Conservation (phyloP, 92 coral and sea anemone genomes). For the Isaurus tuberculatus region DNA sequence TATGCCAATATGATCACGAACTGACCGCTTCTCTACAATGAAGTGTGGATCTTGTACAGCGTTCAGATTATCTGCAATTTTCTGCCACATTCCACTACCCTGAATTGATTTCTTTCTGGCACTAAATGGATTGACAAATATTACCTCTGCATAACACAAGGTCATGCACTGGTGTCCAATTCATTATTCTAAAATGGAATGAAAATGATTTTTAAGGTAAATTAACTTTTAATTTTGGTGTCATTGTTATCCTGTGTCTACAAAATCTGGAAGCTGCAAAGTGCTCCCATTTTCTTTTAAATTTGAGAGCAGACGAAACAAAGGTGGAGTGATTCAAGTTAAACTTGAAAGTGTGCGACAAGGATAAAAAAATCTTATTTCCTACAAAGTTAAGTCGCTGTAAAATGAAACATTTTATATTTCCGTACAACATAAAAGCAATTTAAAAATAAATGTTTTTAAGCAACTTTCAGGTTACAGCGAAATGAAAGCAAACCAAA, state of each 20-base stretch:
- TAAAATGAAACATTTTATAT: neutral
- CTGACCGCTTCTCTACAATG: slow-evolving; percentile 54
- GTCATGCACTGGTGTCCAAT: slow-evolving; percentile 54
- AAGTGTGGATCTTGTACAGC: slow-evolving; percentile 42
- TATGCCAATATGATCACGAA: slow-evolving; percentile 48
- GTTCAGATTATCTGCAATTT: slow-evolving; percentile 52
- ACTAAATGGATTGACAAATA: slow-evolving; percentile 49
- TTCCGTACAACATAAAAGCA: neutral
- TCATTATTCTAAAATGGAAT: slow-evolving; percentile 42
- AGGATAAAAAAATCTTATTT: neutral
- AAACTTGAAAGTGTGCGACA: neutral
- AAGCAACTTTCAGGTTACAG: neutral
- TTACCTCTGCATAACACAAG: slow-evolving; percentile 46
- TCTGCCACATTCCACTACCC: slow-evolving; percentile 57
- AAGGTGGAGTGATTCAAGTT: neutral
- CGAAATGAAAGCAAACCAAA: slow-evolving; percentile 15
- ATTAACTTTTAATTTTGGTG: neutral
- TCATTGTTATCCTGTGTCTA: neutral
- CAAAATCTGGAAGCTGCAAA: neutral
- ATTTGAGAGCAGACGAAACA: neutral
- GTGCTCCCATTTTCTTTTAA: neutral
- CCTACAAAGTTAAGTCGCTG: neutral
- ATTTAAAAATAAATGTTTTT: neutral
- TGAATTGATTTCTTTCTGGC: slow-evolving; percentile 53
- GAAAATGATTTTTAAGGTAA: neutral